phyloP scores from a whole-genome alignment of 2,797 vertebrate genomes.

The Numenius phaeopus region DNA sequence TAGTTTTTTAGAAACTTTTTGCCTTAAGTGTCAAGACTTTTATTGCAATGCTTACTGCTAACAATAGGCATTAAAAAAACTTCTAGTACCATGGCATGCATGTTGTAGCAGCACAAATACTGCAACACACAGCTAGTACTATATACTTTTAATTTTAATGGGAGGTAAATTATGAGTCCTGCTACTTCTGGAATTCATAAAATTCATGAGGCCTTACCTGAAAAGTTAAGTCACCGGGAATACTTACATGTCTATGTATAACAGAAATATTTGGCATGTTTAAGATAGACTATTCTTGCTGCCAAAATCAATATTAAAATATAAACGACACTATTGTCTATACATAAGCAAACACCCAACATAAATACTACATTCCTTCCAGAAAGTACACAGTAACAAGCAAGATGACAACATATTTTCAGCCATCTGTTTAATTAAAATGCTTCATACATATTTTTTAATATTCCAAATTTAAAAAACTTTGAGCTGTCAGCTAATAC shows the following conservation, averaged over 20 bases:
- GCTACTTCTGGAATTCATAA: not conserved
- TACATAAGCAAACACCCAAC: not conserved
- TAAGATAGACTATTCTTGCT: not conserved
- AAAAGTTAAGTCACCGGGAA: not conserved
- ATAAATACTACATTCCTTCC: not conserved
- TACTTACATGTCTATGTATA: not conserved
- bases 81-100: accelerated
- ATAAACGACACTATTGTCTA: not conserved
- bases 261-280: not conserved
- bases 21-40: not conserved
- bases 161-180: not conserved
- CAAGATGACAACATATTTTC: not conserved
- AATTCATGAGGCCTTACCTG: not conserved
- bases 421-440: not conserved
- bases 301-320: not conserved
- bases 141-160: not conserved
- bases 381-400: not conserved
- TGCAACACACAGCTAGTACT: not conserved
- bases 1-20: not conserved
- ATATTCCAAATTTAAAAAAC: not conserved
- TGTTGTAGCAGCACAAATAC: not conserved
- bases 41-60: not conserved
- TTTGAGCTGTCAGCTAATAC: not conserved
- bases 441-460: not conserved
- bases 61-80: not conserved